Percentiles rank a stretch among this genome's conserved stretches.
Conservation (phyloP, 2,888 invertebrate species). For the Ormyrus pomaceus region DNA sequence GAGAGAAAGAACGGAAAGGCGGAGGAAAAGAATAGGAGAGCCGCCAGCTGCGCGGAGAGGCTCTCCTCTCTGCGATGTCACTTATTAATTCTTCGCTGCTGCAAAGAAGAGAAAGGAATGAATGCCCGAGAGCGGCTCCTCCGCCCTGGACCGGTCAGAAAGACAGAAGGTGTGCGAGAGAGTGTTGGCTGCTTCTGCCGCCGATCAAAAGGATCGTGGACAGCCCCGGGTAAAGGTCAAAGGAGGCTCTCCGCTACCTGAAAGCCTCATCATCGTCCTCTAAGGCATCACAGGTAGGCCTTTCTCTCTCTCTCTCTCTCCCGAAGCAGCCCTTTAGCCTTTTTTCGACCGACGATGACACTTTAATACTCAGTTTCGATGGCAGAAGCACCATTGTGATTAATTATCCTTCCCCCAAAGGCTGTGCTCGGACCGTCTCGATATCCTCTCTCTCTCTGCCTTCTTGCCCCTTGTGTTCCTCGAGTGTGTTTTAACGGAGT, state of each 20-base stretch:
- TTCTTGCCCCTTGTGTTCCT: background rate
- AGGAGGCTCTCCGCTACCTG: slow-evolving; percentile 71
- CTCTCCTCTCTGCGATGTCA: slow-evolving; percentile 71
- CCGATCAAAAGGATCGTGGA: slow-evolving; percentile 61
- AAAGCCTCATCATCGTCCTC: slow-evolving; percentile 62
- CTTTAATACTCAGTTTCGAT: slow-evolving; percentile 58
- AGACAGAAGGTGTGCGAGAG: slow-evolving; percentile 55
- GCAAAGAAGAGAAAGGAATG: slow-evolving; percentile 58
- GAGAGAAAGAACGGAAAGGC: background rate
- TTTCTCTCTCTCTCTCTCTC: slow-evolving; percentile 30
- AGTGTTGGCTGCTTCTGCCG: slow-evolving; percentile 21
- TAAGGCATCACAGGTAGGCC: slow-evolving; percentile 58
- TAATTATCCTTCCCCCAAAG: slow-evolving; percentile 64
- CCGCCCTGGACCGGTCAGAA: slow-evolving; percentile 40
- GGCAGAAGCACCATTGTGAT: slow-evolving; percentile 61
- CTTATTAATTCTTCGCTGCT: slow-evolving; percentile 74
- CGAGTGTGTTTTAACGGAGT: slow-evolving; percentile 13
- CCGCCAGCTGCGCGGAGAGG: slow-evolving; percentile 65
- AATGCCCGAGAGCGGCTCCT: slow-evolving; percentile 65
- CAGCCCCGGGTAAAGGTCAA: slow-evolving; percentile 69
- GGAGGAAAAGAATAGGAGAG: background rate
- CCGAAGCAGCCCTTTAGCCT: slow-evolving; percentile 47
- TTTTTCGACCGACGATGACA: slow-evolving; percentile 63
- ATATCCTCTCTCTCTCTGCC: slow-evolving; percentile 44
- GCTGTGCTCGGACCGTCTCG: background rate